Evolutionary conservation across 2,113 vertebrate species (phyloP), one percentile per base, ranked within the genome.

Genomic region (Dromaius novaehollandiae): DNA sequence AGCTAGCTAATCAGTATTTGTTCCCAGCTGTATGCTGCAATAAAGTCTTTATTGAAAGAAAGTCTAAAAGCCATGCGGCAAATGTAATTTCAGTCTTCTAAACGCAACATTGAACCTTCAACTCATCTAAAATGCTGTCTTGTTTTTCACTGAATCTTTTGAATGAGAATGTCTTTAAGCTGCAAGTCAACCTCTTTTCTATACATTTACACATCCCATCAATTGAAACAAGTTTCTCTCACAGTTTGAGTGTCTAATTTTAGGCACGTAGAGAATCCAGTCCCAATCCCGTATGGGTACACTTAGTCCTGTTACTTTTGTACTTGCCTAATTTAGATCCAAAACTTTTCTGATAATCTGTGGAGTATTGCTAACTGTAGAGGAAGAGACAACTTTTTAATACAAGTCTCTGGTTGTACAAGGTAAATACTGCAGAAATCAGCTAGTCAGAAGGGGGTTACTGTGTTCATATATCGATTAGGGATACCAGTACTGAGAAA

Each of bases 401-500:
- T 19, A 53, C 11, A 51, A 25, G 26, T 11, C 36, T 30, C 21
- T 2, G 36, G 58, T 73, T 6, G 0, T 30, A 25, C 11, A 38
- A 34, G 14, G 38, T 40, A 68, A 51, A 68, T n/a, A 48, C 4
- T 50, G 28, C 50, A 71, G 38, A 13, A 38, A n/a, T 55, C 7
- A 38, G 26, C 21, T 69, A 14, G 11, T 64, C 28, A 4, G 32
- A 73, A 65, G 25, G 22, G 25, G n/a, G 7, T 28, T 15, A 48
- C 46, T 40, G 4, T 0, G 7, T 46, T 55, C 73, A 24, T 25
- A 40, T 11, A 30, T 5, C 64, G 42, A 36, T 13, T 8, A 42
- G 3, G 38, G 48, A 78, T 46, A 55, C 56, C 19, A 40, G 34
- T 32, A 26, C 32, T 17, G 7, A 61, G 28, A 25, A 66, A 48